phyloP scores from a whole-genome alignment of 2,797 vertebrate genomes.

The Etheostoma perlongum region DNA sequence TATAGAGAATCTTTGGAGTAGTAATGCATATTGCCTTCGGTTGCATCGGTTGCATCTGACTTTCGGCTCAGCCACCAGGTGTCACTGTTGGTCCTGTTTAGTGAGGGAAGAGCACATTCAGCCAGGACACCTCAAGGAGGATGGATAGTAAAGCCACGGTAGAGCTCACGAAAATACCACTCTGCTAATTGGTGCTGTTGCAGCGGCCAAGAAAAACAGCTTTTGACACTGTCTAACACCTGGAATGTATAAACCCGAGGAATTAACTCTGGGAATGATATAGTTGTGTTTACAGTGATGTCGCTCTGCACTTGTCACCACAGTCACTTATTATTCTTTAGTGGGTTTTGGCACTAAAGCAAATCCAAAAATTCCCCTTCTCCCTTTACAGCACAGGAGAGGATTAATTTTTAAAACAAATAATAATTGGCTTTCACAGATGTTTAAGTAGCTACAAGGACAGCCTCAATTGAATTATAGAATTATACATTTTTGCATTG shows the following conservation, averaged over 20 bases:
- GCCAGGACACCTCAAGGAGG: constrained; percentile 52
- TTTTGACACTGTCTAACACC: constrained; percentile 31
- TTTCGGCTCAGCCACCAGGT: constrained; percentile 49
- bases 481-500: neutral
- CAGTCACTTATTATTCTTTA: constrained; percentile 18
- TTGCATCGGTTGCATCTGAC: fast-evolving
- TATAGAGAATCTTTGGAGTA: too few relatives aligned
- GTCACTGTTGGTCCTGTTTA: constrained; percentile 61
- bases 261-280: constrained; percentile 12
- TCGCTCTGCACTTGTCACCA: constrained; percentile 17
- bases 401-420: neutral
- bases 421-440: neutral
- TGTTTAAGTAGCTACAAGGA: neutral
- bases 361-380: constrained; percentile 30
- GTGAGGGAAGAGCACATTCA: neutral
- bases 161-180: constrained; percentile 43
- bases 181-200: constrained; percentile 12
- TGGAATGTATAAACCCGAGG: constrained; percentile 42
- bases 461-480: neutral
- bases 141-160: constrained; percentile 18
- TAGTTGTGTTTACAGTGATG: constrained; percentile 25
- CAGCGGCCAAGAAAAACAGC: constrained; percentile 31
- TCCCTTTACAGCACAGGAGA: constrained; percentile 1
- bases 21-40: too few relatives aligned
- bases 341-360: constrained; percentile 47